Percentiles rank a stretch among this genome's conserved stretches.
Evolutionary conservation across 2,797 vertebrate genomes (phyloP).

Genomic region (Xenentodon cancila): DNA sequence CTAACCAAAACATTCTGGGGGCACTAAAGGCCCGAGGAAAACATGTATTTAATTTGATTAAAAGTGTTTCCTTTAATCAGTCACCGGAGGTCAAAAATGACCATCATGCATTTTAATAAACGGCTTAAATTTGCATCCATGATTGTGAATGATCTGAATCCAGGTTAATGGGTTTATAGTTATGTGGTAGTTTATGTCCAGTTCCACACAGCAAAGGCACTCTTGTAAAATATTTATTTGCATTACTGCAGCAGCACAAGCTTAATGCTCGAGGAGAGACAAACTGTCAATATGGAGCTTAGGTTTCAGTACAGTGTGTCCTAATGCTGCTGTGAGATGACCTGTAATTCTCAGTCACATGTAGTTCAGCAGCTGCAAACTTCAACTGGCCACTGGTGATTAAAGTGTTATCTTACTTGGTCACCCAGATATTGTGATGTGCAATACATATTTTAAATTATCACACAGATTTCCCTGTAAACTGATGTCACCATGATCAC

Average conservation of each 20-base stretch:
- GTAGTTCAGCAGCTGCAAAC: too few species aligned
- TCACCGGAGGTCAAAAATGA: too few species aligned
- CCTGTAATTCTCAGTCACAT: background rate
- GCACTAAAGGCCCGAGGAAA: too few species aligned
- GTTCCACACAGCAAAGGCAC: background rate
- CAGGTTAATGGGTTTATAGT: too few species aligned
- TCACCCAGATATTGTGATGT: background rate
- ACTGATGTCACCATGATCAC: constrained; percentile 16
- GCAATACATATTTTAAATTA: background rate
- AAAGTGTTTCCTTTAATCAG: too few species aligned
- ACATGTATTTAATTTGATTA: too few species aligned
- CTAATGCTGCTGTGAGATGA: background rate
- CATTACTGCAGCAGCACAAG: background rate
- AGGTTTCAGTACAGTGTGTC: background rate
- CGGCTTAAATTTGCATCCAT: too few species aligned
- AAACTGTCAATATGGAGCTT: background rate
- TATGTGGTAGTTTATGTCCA: constrained; percentile 1
- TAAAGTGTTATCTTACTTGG: background rate
- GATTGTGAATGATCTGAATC: too few species aligned
- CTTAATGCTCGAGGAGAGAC: background rate
- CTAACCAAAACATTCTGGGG: too few species aligned
- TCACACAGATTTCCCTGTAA: background rate
- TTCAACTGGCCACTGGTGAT: too few species aligned
- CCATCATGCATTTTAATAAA: too few species aligned
- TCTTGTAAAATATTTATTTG: constrained; percentile 6